These are phyloP conservation scores for Gnathonemus echidnorhynchus DNA, from an alignment of 2,113 vertebrate species.

Conservation along the genomic window DNA sequence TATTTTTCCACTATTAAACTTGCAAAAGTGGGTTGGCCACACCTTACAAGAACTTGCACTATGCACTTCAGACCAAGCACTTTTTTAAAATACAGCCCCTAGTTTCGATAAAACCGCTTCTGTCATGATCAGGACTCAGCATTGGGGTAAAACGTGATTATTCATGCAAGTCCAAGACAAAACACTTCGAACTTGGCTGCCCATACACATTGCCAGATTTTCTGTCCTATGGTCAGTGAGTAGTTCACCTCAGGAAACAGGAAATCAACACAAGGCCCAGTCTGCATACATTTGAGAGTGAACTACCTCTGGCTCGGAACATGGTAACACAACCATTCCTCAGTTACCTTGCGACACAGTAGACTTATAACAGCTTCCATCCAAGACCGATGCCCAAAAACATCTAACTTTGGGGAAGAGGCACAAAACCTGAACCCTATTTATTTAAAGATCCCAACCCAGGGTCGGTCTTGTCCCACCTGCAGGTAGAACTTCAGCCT, in stretches of 20 bases:
- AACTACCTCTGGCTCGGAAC: not conserved
- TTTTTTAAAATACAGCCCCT: not conserved
- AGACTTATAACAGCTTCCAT: not conserved
- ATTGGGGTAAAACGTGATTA: not conserved
- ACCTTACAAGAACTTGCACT: not conserved
- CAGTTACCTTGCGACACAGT: not conserved
- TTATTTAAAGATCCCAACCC: not conserved
- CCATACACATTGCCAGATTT: not conserved
- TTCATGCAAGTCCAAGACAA: not conserved
- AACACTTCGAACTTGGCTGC: not conserved
- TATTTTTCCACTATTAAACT: not conserved
- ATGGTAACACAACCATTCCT: not conserved
- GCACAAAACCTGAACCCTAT: not conserved
- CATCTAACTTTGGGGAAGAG: not conserved
- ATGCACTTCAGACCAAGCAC: not conserved
- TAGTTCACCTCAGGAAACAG: not conserved
- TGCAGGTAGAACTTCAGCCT: not conserved
- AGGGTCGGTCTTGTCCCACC: not conserved
- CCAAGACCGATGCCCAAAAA: not conserved
- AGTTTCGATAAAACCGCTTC: not conserved
- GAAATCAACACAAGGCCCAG: not conserved
- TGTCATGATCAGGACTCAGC: not conserved
- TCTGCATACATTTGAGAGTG: not conserved
- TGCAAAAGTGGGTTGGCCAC: not conserved
- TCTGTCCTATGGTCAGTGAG: not conserved